These are phyloP conservation scores for Gymnothorax reevesii DNA, from an alignment of 2,797 vertebrate species.

Conservation along the genomic window DNA sequence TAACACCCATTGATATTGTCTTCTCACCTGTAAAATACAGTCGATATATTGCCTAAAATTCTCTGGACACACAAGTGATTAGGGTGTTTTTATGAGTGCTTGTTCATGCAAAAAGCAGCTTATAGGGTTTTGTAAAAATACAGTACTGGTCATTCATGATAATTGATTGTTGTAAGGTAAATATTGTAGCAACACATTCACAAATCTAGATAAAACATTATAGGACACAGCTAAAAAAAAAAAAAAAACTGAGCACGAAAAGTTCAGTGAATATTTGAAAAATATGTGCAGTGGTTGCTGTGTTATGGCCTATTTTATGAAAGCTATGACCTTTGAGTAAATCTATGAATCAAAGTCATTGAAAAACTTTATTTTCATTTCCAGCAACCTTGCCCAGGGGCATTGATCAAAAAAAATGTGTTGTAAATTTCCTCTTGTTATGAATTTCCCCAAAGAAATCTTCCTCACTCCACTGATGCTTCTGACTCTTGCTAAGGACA, in stretches of 20 bases:
- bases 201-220: background rate
- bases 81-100: background rate
- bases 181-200: background rate
- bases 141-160: background rate
- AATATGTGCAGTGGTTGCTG: background rate
- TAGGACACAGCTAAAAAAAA: background rate
- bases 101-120: background rate
- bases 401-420: no score
- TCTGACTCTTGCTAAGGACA: no score
- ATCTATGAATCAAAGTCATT: background rate
- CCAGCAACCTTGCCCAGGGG: no score
- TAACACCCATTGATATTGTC: slow-evolving; percentile 25
- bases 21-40: background rate
- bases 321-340: background rate
- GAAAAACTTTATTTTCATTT: background rate
- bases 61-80: background rate
- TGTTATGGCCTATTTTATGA: background rate
- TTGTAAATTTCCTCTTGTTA: no score
- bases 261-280: background rate
- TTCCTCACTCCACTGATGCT: no score
- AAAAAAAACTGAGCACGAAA: background rate
- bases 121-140: background rate
- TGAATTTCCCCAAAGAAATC: no score
- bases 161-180: background rate
- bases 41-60: background rate